Evolutionary conservation across 2,888 invertebrate species (phyloP).

Genomic region (Nomada goodeniana): DNA sequence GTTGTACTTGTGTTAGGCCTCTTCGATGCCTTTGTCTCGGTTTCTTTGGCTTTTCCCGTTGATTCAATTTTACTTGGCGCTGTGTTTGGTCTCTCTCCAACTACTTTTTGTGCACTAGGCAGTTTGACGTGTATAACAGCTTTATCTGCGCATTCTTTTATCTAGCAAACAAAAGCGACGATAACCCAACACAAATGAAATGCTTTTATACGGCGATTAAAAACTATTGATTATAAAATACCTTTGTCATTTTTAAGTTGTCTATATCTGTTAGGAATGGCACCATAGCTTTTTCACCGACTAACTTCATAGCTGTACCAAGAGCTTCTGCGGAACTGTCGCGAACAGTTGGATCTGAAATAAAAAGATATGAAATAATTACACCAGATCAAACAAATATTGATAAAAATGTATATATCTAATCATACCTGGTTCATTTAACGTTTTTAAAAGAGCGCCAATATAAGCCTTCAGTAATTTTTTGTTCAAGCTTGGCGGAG

Average conservation of each 20-base stretch:
- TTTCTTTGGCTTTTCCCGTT: constrained; percentile 59
- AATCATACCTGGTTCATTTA: constrained; percentile 89
- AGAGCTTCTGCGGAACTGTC: constrained; percentile 97
- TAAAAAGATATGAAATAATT: not conserved
- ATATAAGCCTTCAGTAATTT: constrained; percentile 94
- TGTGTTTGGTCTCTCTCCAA: constrained; percentile 85
- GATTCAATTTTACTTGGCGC: constrained; percentile 85
- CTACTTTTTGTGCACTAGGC: constrained; percentile 87
- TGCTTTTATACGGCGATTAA: not conserved
- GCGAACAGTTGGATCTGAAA: constrained; percentile 94
- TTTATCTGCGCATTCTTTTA: constrained; percentile 97
- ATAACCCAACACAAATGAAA: constrained; percentile 1
- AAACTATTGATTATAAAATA: constrained; percentile 68
- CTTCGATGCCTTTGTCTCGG: constrained; percentile 67
- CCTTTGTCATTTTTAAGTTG: constrained; percentile 94
- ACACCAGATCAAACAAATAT: not conserved
- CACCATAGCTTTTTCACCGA: constrained; percentile 95
- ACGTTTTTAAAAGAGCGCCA: constrained; percentile 90
- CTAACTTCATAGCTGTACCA: constrained; percentile 96
- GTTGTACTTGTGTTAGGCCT: constrained; percentile 75
- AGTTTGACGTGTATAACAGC: constrained; percentile 93
- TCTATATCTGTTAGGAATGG: constrained; percentile 96
- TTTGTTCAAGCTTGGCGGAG: constrained; percentile 93
- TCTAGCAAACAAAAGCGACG: constrained; percentile 81
- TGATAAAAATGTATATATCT: not conserved